Evolutionary conservation across 1,140 invertebrate genomes (phyloP).

Genomic region (Prorops nasuta): DNA sequence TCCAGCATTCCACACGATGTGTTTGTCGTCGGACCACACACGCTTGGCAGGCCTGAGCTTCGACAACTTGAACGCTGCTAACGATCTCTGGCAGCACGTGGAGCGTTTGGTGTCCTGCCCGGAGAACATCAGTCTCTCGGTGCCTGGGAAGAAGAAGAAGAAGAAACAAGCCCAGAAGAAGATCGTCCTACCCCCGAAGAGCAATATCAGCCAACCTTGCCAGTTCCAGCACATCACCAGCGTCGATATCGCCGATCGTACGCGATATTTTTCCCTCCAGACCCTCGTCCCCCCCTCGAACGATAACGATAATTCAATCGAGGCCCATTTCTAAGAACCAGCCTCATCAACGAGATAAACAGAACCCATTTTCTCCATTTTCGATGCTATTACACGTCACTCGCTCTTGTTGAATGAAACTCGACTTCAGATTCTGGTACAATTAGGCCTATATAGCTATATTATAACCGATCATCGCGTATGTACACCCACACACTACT

Average conservation of each 20-base stretch:
- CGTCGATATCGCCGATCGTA: slow-evolving; percentile 69
- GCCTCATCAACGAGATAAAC: background rate
- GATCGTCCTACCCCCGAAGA: slow-evolving; percentile 69
- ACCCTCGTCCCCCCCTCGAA: slow-evolving; percentile 54
- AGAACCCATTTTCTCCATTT: background rate
- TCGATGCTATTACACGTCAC: background rate
- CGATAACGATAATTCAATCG: slow-evolving; percentile 37
- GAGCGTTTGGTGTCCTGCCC: slow-evolving; percentile 74
- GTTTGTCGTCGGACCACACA: slow-evolving; percentile 70
- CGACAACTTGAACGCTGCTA: slow-evolving; percentile 71
- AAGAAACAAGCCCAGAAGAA: slow-evolving; percentile 57
- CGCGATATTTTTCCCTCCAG: slow-evolving; percentile 68
- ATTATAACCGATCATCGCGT: no score
- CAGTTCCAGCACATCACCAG: slow-evolving; percentile 85
- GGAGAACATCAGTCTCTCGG: slow-evolving; percentile 75
- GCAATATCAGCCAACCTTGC: slow-evolving; percentile 82
- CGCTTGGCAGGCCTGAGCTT: slow-evolving; percentile 61
- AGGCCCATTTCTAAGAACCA: slow-evolving; percentile 38
- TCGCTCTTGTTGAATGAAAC: background rate
- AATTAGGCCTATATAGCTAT: no score
- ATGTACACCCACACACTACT: no score
- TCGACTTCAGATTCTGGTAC: no score
- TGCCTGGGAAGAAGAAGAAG: slow-evolving; percentile 66
- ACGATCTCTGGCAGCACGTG: slow-evolving; percentile 69
- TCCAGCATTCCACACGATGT: slow-evolving; percentile 80